Evolutionary conservation across 2,888 invertebrate species (phyloP), one percentile per base, ranked within the genome.

Genomic region (Eilema depressum): DNA sequence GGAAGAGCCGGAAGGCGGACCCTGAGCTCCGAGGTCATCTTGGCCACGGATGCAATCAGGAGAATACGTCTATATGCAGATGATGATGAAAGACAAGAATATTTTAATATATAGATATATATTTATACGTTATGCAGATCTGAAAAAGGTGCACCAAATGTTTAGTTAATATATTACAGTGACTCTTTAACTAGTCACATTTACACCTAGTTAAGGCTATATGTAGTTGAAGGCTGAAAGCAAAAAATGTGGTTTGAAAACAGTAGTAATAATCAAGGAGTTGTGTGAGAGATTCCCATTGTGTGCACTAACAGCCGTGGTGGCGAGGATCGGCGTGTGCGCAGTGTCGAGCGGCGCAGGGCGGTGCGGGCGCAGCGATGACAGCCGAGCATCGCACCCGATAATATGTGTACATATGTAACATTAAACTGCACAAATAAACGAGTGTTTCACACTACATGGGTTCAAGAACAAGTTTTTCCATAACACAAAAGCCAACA

Each of bases 331-430:
- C 71, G 69, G 63, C 64, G 71, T 66, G 75, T 79, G 83, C 77
- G 63, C 81, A 73, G 80, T 33, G 63, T 69, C 68, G 68, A 59
- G 81, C 79, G 79, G 80, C 76, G 77, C 75, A 79, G 85, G 83
- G 85, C 86, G 83, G 81, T 79, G 77, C 83, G 71, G 78, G 79
- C 77, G 80, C 75, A 74, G 73, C 70, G 74, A 86, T 92, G 94
- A 93, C 94, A 93, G 91, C 89, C 90, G 89, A 88, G 82, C 86
- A 82, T 90, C 89, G 86, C 87, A 88, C 88, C 88, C 91, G 93
- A 93, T 95, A 95, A 95, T 95, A 94, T 95, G 95, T 95, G 95
- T 95, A 95, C 95, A 95, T 95, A 95, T 95, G 95, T 95, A 95
- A 95, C 94, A 94, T 95, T 95, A 95, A 95, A 93, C 94, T 92